Base-by-base conservation (phyloP, 1,140 invertebrate species). In the Drosophila triauraria region DNA sequence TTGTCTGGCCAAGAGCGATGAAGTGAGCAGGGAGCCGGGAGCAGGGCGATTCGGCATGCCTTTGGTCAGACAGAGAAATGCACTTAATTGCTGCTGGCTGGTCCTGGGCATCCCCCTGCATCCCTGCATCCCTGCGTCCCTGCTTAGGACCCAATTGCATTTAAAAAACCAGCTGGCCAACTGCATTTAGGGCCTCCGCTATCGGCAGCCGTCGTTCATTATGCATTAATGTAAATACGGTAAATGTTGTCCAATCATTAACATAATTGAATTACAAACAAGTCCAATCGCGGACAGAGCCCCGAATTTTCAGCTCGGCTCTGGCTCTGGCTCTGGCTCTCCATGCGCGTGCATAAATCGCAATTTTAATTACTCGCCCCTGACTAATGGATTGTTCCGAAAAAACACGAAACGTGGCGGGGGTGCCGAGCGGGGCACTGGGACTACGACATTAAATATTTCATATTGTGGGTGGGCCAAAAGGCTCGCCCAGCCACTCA, bases 181-280 rank as follows among this genome's bases (percentile, higher is more conserved):
- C 38, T 72, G 64, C 74, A 67, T 82, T 87, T 75, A 74, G 77
- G 62, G 25, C 76, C 44, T 43, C 23, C 58, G 13, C 38, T 17
- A 23, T 35, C 56, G 23, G 15, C 65, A 44, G 43, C 59, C 68
- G 83, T 90, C 85, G 91, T 91, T 92, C 91, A 92, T 92, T 92
- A 92, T 92, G 91, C 91, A 92, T 92, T 92, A 91, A 92, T 92
- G 91, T 92, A 92, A 92, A 92, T 92, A 92, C 91, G 83, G 86
- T 91, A 92, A 92, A 92, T 92, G 91, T 92, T 92, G 91, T 92
- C 84, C 91, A 92, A 92, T 92, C 91, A 92, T 92, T 92, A 92
- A 92, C 91, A 92, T 92, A 92, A 92, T 92, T 92, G 91, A 92
- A 92, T 92, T 92, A 92, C 91, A 92, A 92, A 92, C 87, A 92